phyloP scores from a whole-genome alignment of 2,888 invertebrate genomes.

The Caenorhabditis sp. region DNA sequence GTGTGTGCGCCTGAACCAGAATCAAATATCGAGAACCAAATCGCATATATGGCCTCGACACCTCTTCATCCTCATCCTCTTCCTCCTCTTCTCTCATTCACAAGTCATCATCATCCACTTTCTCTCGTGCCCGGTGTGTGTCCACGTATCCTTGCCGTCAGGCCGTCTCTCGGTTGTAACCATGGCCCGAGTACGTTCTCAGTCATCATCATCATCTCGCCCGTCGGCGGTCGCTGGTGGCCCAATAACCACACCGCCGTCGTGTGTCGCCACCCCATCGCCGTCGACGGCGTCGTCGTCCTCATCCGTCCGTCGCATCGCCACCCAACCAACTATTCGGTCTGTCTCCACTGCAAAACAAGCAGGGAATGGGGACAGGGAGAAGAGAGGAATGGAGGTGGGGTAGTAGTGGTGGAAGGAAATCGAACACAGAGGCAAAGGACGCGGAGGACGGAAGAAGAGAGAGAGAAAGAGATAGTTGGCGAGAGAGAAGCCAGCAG shows the following conservation, averaged over 20 bases:
- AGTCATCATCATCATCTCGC: slow-evolving; percentile 34
- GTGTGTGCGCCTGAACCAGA: slow-evolving; percentile 1
- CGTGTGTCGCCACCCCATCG: slow-evolving; percentile 28
- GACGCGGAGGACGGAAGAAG: background rate
- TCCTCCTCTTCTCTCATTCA: slow-evolving; percentile 29
- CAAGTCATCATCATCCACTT: slow-evolving; percentile 54
- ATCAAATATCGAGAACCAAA: background rate
- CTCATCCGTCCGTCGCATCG: background rate
- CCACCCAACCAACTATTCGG: slow-evolving; percentile 16
- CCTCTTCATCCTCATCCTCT: slow-evolving; percentile 4
- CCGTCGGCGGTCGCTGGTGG: slow-evolving; percentile 25
- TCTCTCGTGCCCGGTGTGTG: slow-evolving; percentile 3
- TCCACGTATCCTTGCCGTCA: slow-evolving; percentile 30
- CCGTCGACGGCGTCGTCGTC: slow-evolving; percentile 2
- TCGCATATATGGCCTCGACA: background rate
- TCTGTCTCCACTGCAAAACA: slow-evolving; percentile 48
- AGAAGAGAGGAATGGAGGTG: background rate
- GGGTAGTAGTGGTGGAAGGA: slow-evolving; percentile 1
- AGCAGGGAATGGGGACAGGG: slow-evolving; percentile 28
- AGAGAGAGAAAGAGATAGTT: slow-evolving; percentile 24
- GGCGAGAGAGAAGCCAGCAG: slow-evolving; percentile 17
- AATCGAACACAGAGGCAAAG: slow-evolving; percentile 11
- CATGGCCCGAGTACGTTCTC: slow-evolving; percentile 48
- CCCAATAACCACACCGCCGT: slow-evolving; percentile 50
- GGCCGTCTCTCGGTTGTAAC: slow-evolving; percentile 27